Evolutionary conservation across 64 coral and sea anemone species (phyloP), one percentile per base, ranked within the genome.

Genomic region (Montipora sp.): DNA sequence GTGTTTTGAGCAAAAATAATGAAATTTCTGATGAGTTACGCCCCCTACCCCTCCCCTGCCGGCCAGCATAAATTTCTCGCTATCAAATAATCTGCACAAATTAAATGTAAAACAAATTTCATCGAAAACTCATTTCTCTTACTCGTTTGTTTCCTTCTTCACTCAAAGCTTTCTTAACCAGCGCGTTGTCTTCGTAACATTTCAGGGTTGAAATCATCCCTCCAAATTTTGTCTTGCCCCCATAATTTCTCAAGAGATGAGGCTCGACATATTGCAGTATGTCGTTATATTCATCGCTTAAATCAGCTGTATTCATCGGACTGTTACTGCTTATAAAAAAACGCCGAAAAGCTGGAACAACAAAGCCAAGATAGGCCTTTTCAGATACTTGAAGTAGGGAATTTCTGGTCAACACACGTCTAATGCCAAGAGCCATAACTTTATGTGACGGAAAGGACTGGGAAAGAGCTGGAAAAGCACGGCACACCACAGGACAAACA

Each of bases 201-300:
- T 99, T 96, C 14, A 99, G 89, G 0, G 98, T 99, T 4, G 98
- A 92, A 75, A 99, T 99, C 87, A 57, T 87, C 5, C 98, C 98
- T 21, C 94, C 94, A 85, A 99, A 99, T 60, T 80, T 96, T 45
- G 43, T 80, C 77, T 87, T 99, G 1, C 84, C 67, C 14, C 98
- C 98, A 89, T 94, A 96, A 91, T 99, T 95, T 60, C 47, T 67
- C 47, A 99, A 96, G 57, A 95, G 55, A 51, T 85, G 72, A 1
- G 98, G 94, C 65, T 99, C 92, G 0, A 91, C 94, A 65, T 96
- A 99, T 51, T 96, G 98, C 9, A 99, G 77, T 49, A 91, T 93
- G 75, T 96, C 94, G n/a, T 89, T 95, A 66, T 96, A 99, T 15
- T 84, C 94, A 70, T 99, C 98, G 83, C 98, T 96, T 0, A 99